A percentile compares a stretch with the other conserved stretches of the same genome.
These are phyloP conservation scores for Ginglymostoma cirratum DNA, from an alignment of 2,113 vertebrate species.

Conservation along the genomic window DNA sequence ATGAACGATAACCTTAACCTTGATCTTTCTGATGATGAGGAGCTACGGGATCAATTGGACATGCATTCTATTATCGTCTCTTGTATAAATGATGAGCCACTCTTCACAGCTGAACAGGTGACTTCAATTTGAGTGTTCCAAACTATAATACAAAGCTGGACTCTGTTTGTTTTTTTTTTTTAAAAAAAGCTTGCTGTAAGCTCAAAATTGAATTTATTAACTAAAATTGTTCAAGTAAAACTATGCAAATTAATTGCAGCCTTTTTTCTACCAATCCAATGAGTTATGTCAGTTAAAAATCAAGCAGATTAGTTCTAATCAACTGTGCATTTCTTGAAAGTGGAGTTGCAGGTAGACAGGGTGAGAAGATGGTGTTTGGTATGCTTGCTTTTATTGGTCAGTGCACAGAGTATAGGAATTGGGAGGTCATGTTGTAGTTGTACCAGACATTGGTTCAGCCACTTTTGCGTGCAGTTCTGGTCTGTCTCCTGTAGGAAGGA, in stretches of 20 bases:
- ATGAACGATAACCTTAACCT: conserved; percentile 71
- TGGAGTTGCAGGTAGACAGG: too few species aligned
- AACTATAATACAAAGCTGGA: neutral
- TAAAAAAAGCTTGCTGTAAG: neutral
- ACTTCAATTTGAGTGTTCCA: neutral
- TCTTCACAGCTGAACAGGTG: conserved; percentile 96
- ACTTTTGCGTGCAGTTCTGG: too few species aligned
- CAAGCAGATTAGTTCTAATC: too few species aligned
- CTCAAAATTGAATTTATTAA: neutral
- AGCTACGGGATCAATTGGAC: conserved; percentile 89
- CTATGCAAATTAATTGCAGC: neutral
- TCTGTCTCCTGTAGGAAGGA: too few species aligned
- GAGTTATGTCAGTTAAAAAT: neutral
- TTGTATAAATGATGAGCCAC: conserved; percentile 81
- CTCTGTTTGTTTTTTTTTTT: too few species aligned
- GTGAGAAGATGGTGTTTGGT: too few species aligned
- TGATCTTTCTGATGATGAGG: conserved; percentile 90
- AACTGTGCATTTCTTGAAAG: too few species aligned
- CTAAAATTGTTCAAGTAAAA: neutral
- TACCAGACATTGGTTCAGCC: too few species aligned
- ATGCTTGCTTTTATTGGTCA: too few species aligned
- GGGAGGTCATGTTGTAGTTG: too few species aligned
- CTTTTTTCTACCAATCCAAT: neutral
- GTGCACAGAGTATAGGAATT: too few species aligned
- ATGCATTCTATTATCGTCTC: conserved; percentile 98